Base-by-base conservation (phyloP, 2,797 vertebrate genomes). In the Sebastiscus tertius region DNA sequence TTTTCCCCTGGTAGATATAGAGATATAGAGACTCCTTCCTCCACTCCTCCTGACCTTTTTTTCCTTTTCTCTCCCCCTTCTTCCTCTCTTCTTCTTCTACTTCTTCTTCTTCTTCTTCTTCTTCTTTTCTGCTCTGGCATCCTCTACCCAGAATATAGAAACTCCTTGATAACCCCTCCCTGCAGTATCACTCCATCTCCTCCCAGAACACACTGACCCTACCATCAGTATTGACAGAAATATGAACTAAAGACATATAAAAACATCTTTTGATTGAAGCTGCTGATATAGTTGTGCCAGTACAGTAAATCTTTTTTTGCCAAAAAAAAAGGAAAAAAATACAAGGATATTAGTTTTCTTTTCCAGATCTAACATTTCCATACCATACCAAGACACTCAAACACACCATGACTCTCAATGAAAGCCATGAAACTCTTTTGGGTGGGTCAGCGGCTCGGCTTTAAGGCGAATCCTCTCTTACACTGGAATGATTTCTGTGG, bases 1-100 rank as follows among this genome's bases (percentile, higher is more conserved):
- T 96, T 97, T 91, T 97, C 96, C 96, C 96, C 97, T 83, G 77
- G 82, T 94, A 93, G 87, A 84, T 91, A 65, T 82, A 85, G 82
- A 87, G 42, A 88, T 83, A 69, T 89, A 91, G 81, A 92, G 69
- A 82, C 85, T 80, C 80, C 75, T 68, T 71, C 78, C 78, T 79
- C 66, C 74, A 29, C 63, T 69, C 65, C 63, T 46, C 34, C 64
- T 72, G 31, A 68, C 39, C 52, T 46, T 33, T 54, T 58, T 55
- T 34, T 62, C 56, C 58, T 24, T 62, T 52, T 74, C 59, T 36
- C 67, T 68, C 61, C 61, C 26, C 26, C 79, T 61, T 77, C 73
- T 74, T 68, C 60, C 14, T 72, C 58, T 75, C 71, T 78, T 42
- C 58, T 74, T 67, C 55, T 67, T 70, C 24, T 24, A 24, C 54